Evolutionary conservation across 2,797 vertebrate species (phyloP).

Genomic region (Bradypus variegatus): DNA sequence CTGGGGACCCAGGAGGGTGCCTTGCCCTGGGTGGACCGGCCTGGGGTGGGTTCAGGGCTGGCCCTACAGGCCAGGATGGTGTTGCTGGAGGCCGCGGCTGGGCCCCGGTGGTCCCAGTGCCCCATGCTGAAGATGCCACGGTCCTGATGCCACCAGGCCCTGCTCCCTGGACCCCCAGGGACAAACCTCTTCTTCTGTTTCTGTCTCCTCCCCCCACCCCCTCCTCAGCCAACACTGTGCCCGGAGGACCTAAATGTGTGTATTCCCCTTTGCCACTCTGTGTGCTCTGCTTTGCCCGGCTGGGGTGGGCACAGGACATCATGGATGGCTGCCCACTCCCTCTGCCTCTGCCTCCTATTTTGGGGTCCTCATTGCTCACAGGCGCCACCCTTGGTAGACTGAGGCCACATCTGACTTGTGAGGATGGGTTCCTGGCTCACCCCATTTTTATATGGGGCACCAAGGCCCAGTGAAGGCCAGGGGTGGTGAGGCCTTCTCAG

Average conservation of each 20-base stretch:
- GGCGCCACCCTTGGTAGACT: not conserved
- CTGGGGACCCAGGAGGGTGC: not conserved
- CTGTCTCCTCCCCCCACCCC: constrained; percentile 71
- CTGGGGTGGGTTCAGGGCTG: constrained; percentile 45
- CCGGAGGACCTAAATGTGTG: constrained; percentile 82
- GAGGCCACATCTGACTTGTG: not conserved
- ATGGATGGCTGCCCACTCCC: not conserved
- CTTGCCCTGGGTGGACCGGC: not conserved
- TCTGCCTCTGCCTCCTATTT: too few species aligned
- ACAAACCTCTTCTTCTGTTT: constrained; percentile 75
- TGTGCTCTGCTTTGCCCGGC: constrained; percentile 64
- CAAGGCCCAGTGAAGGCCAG: not conserved
- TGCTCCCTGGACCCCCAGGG: constrained; percentile 42
- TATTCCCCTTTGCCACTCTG: constrained; percentile 72
- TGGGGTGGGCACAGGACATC: constrained; percentile 48
- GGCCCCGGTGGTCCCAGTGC: rapidly evolving
- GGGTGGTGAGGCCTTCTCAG: not conserved
- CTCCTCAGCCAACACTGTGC: constrained; percentile 76
- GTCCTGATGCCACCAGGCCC: not conserved
- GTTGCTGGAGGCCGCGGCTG: rapidly evolving
- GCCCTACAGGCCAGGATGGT: too few species aligned
- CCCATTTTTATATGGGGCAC: not conserved
- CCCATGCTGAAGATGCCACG: not conserved
- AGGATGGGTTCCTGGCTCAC: not conserved
- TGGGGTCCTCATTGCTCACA: too few species aligned